These are phyloP conservation scores for Luperina nickerlii DNA, from an alignment of 2,888 invertebrate species.

Conservation along the genomic window DNA sequence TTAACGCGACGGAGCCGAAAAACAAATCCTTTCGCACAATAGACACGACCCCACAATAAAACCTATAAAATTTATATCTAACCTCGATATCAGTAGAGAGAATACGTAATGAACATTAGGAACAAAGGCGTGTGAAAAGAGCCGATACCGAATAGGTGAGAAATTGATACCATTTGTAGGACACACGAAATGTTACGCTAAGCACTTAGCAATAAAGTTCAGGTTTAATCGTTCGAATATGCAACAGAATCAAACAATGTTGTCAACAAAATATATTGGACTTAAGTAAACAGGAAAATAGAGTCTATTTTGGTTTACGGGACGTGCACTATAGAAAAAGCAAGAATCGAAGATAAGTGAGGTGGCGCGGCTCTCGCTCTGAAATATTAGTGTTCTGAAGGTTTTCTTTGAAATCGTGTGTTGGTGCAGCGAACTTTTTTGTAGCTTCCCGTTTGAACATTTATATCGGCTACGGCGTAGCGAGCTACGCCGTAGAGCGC, in stretches of 20 bases:
- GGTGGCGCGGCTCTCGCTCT: slow-evolving; percentile 79
- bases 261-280: slow-evolving; percentile 60
- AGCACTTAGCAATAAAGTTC: slow-evolving; percentile 59
- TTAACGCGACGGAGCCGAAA: slow-evolving; percentile 72
- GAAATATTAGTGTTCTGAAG: slow-evolving; percentile 86
- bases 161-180: slow-evolving; percentile 75
- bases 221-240: slow-evolving; percentile 63
- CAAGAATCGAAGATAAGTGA: slow-evolving; percentile 84
- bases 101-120: slow-evolving; percentile 89
- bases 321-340: slow-evolving; percentile 65
- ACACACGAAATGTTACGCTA: slow-evolving; percentile 69
- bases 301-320: slow-evolving; percentile 61
- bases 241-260: slow-evolving; percentile 72
- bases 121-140: slow-evolving; percentile 87
- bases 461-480: slow-evolving; percentile 68
- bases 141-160: slow-evolving; percentile 85
- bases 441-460: slow-evolving; percentile 72
- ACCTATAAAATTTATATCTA: slow-evolving; percentile 87
- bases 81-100: slow-evolving; percentile 85
- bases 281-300: slow-evolving; percentile 61
- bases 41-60: slow-evolving; percentile 80
- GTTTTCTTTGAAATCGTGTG: slow-evolving; percentile 80
- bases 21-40: slow-evolving; percentile 80
- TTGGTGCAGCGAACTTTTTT: slow-evolving; percentile 75
- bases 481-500: slow-evolving; percentile 41